These are phyloP conservation scores for Murina feae DNA, from an alignment of 2,113 vertebrate species.

Conservation along the genomic window DNA sequence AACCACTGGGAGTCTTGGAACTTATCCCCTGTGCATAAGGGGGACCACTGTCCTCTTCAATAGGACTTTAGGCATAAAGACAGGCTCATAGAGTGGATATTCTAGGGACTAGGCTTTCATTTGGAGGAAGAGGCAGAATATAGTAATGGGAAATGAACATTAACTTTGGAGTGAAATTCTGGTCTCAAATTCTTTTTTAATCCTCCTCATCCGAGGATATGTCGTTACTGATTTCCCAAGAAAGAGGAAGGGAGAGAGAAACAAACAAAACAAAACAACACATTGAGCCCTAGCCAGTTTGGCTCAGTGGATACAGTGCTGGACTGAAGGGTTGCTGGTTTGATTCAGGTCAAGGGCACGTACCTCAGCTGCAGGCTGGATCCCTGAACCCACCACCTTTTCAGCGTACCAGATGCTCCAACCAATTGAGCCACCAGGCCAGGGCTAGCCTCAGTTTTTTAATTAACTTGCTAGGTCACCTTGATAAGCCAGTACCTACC, in stretches of 20 bases:
- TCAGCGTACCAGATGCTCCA: no score
- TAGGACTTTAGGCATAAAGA: not conserved
- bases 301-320: no score
- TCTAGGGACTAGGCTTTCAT: not conserved
- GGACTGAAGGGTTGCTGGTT: no score
- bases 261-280: not conserved
- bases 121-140: not conserved
- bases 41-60: not conserved
- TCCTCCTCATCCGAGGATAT: not conserved
- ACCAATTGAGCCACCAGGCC: no score
- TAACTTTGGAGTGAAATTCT: not conserved
- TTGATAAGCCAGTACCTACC: not conserved
- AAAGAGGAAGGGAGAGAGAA: not conserved
- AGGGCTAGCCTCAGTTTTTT: not conserved
- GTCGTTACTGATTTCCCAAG: not conserved
- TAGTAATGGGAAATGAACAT: not conserved
- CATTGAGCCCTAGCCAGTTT: no score
- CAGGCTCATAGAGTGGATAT: not conserved
- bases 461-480: not conserved
- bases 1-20: not conserved
- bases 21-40: not conserved
- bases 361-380: no score
- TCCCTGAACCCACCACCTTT: no score
- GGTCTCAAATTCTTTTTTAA: not conserved
- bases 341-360: no score